phyloP scores from a whole-genome alignment of 2,113 vertebrate genomes.

The Motacilla alba region DNA sequence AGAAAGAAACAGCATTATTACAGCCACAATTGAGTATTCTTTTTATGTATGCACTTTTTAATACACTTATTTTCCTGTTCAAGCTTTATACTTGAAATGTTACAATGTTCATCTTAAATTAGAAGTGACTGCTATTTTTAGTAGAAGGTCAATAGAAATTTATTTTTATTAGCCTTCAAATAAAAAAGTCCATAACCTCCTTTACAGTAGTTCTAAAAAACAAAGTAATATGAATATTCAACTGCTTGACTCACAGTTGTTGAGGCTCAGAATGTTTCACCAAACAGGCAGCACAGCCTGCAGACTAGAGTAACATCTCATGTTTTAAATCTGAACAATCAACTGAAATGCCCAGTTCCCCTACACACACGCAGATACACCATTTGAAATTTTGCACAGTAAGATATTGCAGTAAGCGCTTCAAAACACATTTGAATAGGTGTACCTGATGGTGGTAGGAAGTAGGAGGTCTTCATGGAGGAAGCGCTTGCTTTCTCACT shows the following conservation, averaged over 20 bases:
- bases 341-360: rapidly evolving
- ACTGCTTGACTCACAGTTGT: neutral
- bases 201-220: neutral
- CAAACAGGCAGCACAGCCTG: neutral
- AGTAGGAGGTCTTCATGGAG: neutral
- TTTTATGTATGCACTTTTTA: neutral
- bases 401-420: neutral
- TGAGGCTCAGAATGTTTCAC: neutral
- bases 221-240: neutral
- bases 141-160: neutral
- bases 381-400: neutral
- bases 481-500: neutral
- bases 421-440: neutral
- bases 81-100: neutral
- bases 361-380: neutral
- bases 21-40: neutral
- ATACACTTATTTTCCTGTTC: neutral
- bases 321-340: neutral
- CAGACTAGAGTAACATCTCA: neutral
- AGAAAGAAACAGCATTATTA: neutral
- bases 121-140: neutral
- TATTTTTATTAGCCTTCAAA: neutral
- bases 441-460: neutral
- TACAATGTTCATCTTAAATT: neutral
- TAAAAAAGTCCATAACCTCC: neutral